Evolutionary conservation across 1,140 invertebrate species (phyloP).

Genomic region (Zaprionus taronus): DNA sequence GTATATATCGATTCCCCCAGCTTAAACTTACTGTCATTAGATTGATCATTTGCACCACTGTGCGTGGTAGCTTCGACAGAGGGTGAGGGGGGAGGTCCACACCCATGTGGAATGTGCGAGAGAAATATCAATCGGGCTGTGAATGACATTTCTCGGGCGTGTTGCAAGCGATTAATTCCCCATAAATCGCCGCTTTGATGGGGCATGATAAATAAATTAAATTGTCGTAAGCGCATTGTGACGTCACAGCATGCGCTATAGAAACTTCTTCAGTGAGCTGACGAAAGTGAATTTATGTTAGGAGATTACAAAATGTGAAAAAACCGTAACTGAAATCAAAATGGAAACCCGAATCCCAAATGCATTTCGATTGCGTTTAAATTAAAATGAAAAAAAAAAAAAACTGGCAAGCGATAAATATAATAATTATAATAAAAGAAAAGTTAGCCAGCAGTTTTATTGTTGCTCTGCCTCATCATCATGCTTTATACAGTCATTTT

Average conservation of each 20-base stretch:
- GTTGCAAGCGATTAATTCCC: slow-evolving; percentile 12
- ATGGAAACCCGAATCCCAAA: slow-evolving; percentile 66
- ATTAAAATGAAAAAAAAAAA: slow-evolving; percentile 58
- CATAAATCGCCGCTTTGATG: slow-evolving; percentile 22
- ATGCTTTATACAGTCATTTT: slow-evolving; percentile 60
- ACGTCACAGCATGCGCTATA: slow-evolving; percentile 49
- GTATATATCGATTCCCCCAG: background rate
- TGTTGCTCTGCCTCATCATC: slow-evolving; percentile 52
- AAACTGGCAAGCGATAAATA: slow-evolving; percentile 59
- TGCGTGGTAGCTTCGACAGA: background rate
- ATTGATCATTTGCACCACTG: background rate
- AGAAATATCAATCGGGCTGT: slow-evolving; percentile 39
- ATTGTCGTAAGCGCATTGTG: slow-evolving; percentile 39
- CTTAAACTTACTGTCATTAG: background rate
- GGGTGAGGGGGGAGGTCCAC: slow-evolving; percentile 11
- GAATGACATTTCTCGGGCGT: slow-evolving; percentile 25
- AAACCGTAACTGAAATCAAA: slow-evolving; percentile 31
- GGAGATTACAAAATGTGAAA: slow-evolving; percentile 40
- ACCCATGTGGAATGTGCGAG: slow-evolving; percentile 37
- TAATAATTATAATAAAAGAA: slow-evolving; percentile 55
- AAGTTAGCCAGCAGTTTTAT: slow-evolving; percentile 43
- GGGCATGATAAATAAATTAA: slow-evolving; percentile 28
- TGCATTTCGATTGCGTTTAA: slow-evolving; percentile 66
- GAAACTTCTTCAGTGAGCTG: slow-evolving; percentile 58
- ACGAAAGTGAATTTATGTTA: slow-evolving; percentile 60